A percentile compares a stretch with the other conserved stretches of the same genome.
Evolutionary conservation across 2,113 vertebrate species (phyloP).

Genomic region (Sterrhoptilus dennistouni): DNA sequence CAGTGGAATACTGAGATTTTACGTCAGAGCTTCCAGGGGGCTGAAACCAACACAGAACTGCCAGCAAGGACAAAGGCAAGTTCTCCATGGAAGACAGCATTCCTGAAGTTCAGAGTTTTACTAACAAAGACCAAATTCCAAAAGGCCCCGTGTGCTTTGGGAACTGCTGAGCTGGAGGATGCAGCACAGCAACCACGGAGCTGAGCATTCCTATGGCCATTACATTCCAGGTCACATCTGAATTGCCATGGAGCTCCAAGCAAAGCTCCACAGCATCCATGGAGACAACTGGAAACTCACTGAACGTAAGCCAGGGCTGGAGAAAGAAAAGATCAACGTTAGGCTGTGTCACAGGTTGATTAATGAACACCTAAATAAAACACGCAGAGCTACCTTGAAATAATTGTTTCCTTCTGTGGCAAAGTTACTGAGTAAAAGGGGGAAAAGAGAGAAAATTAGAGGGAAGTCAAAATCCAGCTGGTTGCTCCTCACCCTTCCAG

Average conservation of each 20-base stretch:
- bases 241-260: slow-evolving; percentile 39
- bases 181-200: neutral
- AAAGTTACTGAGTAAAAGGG: neutral
- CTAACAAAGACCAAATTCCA: neutral
- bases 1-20: neutral
- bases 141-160: neutral
- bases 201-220: neutral
- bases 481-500: neutral
- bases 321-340: neutral
- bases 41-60: neutral
- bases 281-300: slow-evolving; percentile 4
- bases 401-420: neutral
- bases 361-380: neutral
- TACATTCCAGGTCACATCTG: slow-evolving; percentile 32
- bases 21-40: neutral
- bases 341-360: neutral
- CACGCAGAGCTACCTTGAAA: neutral
- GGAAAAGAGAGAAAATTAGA: neutral
- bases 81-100: neutral
- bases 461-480: neutral
- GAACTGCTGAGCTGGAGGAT: neutral
- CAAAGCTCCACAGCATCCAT: slow-evolving; percentile 14
- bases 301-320: neutral
- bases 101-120: neutral
- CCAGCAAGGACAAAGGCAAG: neutral